Evolutionary conservation across 2,888 invertebrate genomes (phyloP).

Genomic region (Drosophila quasianomalipes): DNA sequence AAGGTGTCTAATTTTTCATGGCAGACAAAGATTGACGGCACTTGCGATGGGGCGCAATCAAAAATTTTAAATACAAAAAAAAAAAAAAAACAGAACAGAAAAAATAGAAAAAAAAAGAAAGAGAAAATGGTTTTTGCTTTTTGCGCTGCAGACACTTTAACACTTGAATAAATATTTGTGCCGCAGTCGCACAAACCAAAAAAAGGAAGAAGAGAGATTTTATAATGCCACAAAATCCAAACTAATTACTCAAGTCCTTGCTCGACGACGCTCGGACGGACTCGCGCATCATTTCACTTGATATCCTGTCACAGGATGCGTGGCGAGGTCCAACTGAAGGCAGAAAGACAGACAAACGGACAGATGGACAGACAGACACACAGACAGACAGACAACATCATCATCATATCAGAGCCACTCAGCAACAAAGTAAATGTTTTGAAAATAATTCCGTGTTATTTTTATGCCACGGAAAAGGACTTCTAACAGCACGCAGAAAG

Average conservation of each 20-base stretch:
- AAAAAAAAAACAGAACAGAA: constrained; percentile 4
- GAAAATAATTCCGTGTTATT: constrained; percentile 78
- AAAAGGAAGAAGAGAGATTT: constrained; percentile 53
- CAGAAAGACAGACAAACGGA: not conserved
- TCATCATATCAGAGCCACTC: constrained; percentile 37
- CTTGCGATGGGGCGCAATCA: constrained; percentile 69
- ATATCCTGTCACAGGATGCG: constrained; percentile 77
- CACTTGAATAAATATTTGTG: constrained; percentile 84
- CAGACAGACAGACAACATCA: constrained; percentile 53
- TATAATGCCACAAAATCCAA: constrained; percentile 83
- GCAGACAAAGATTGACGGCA: constrained; percentile 76
- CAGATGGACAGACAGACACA: constrained; percentile 2
- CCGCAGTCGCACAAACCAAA: constrained; percentile 38
- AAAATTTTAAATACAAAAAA: constrained; percentile 65
- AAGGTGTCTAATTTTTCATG: constrained; percentile 84
- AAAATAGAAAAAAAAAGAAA: constrained; percentile 5
- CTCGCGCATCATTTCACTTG: constrained; percentile 81
- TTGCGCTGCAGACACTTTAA: constrained; percentile 76
- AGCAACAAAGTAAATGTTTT: constrained; percentile 76
- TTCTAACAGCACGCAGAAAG: constrained; percentile 40
- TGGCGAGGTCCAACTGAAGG: constrained; percentile 25
- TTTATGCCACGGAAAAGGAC: constrained; percentile 43
- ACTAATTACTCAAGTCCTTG: constrained; percentile 79
- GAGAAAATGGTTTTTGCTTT: constrained; percentile 44
- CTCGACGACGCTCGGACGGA: constrained; percentile 60